Evolutionary conservation across 2,888 invertebrate species (phyloP), one percentile per base, ranked within the genome.

Genomic region (Amorpha juglandis): DNA sequence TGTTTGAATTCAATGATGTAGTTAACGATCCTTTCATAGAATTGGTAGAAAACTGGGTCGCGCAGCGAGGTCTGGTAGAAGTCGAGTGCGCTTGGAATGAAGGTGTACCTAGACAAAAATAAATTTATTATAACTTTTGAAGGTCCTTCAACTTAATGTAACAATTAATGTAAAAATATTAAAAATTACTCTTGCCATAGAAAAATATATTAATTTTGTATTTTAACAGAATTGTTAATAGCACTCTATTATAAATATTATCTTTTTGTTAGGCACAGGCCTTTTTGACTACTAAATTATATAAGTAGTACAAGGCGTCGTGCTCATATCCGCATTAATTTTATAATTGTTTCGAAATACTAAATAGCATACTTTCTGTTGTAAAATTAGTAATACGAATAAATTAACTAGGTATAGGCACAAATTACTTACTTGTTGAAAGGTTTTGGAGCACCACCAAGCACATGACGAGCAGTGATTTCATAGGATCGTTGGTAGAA

Each of bases 11-110:
- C 94, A 76, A 93, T 87, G 84, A 95, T 94, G 77, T 93, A 94
- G 65, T 91, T 84, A 65, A 94, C 72, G 76, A 96, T 92, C 74
- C 94, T 94, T 84, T 95, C 94, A 88, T 95, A 95, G 65, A 96
- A 84, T 70, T 95, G 94, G 86, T 95, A 97, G 94, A 96, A 96
- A 47, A 95, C 94, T 21, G 96, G 96, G 83, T 97, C 96, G 70
- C 96, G 95, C 75, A 95, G 82, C 69, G 95, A 94, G 7, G 96
- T 95, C 77, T 94, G 94, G 80, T 94, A 95, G 80, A 95, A 95
- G 79, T 95, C 94, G 62, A 96, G 89, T 19, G 94, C 94, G 42
- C 95, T 93, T n/a, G 96, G 95, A 19, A 92, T 77, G 68, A 92
- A 84, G 12, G 76, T 75, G 76, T 88, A 86, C 62, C 92, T 93